A percentile compares a stretch with the other conserved stretches of the same genome.
phyloP scores from a whole-genome alignment of 2,888 invertebrate species.

The Drosophila kambysellisi region DNA sequence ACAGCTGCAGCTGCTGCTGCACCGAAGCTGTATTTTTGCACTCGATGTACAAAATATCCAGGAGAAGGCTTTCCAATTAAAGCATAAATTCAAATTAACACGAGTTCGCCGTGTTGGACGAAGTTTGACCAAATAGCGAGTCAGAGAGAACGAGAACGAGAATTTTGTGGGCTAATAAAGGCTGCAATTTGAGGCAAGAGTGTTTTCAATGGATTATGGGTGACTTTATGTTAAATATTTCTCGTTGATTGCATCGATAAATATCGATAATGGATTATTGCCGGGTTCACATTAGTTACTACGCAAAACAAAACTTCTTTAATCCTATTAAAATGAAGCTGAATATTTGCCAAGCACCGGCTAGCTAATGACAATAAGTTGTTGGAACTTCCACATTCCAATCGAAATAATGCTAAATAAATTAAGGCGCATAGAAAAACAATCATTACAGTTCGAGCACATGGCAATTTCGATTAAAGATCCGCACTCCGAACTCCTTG shows the following conservation, averaged over 20 bases:
- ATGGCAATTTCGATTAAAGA: constrained; percentile 68
- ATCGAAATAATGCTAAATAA: constrained; percentile 71
- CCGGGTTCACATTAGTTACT: constrained; percentile 21
- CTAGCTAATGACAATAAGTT: constrained; percentile 41
- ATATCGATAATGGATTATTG: constrained; percentile 22
- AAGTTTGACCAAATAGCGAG: not conserved
- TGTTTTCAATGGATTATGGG: constrained; percentile 21
- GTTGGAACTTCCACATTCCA: constrained; percentile 31
- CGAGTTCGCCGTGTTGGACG: constrained; percentile 41
- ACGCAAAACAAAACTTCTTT: constrained; percentile 15
- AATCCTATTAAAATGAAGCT: constrained; percentile 35
- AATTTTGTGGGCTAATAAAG: constrained; percentile 1
- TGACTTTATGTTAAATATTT: not conserved
- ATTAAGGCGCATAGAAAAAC: constrained; percentile 69
- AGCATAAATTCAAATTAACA: constrained; percentile 73
- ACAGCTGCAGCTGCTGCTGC: constrained; percentile 24
- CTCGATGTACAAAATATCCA: constrained; percentile 20
- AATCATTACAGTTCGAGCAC: constrained; percentile 68
- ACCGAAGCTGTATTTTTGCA: constrained; percentile 23
- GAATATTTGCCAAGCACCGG: constrained; percentile 2
- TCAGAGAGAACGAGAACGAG: not conserved
- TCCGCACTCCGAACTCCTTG: constrained; percentile 18
- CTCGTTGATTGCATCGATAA: constrained; percentile 8
- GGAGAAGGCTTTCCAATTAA: constrained; percentile 62
- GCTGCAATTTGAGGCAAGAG: not conserved